Evolutionary conservation across 2,797 vertebrate species (phyloP), one percentile per base, ranked within the genome.

Genomic region (Brachyrhaphis roseni): DNA sequence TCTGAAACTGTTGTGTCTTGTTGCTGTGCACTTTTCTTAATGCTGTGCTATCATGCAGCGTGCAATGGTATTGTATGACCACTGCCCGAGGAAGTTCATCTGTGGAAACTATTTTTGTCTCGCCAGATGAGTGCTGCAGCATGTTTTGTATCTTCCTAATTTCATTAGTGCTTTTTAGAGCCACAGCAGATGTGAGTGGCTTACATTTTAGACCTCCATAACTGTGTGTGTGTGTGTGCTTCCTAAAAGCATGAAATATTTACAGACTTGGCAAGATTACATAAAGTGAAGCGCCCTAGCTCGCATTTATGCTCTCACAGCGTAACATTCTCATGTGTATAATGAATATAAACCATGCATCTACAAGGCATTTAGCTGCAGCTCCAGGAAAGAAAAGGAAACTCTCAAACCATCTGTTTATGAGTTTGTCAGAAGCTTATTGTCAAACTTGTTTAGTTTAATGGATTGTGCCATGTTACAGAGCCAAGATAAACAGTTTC

Each of bases 1-100:
- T 93, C 86, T 86, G 93, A 95, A 92, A 94, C 95, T 94, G 94
- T 95, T 95, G 91, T 94, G 94, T 94, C 93, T 94, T 94, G 92
- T 95, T 95, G 93, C 94, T 76, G 92, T 92, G 92, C 91, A 90
- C 90, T 92, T 93, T 93, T 89, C 88, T 93, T 91, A 93, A 91
- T 91, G 88, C 90, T 87, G 84, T 70, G 89, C 87, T 87, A 90
- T 91, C 90, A 81, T 90, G 87, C 87, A 85, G 90, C 77, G 71
- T 87, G 88, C 78, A n/a, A 84, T 71, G 80, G 90, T 92, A 84
- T 93, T 93, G 86, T 92, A 87, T 90, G 92, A 91, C 92, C 59
- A 89, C 81, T 78, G 86, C 90, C 89, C 31, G 12, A 91, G 91
- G 89, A 90, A 89, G 90, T 91, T 93, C 91, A 91, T 88, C 88